Percentiles rank a stretch among this genome's conserved stretches.
Evolutionary conservation across 2,113 vertebrate genomes (phyloP).

Genomic region (Mesoclemmys tuberculata): DNA sequence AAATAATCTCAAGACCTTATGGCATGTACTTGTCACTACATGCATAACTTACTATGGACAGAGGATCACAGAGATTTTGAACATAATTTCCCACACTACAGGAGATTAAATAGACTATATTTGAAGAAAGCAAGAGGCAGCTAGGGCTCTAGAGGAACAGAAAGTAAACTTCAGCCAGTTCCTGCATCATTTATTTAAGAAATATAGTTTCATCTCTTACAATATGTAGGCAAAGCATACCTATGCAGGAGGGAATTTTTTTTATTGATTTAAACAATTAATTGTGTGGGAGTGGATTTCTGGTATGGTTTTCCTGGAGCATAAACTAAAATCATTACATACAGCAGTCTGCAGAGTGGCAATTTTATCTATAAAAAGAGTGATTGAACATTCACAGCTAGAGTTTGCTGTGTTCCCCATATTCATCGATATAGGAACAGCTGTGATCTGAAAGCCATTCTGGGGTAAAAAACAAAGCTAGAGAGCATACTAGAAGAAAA

Average conservation of each 20-base stretch:
- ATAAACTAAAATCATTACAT: slow-evolving; percentile 54
- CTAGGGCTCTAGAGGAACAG: slow-evolving; percentile 69
- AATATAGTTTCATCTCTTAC: slow-evolving; percentile 31
- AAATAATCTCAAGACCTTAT: slow-evolving; percentile 91
- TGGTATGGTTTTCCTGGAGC: neutral
- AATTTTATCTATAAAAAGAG: slow-evolving; percentile 64
- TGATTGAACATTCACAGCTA: slow-evolving; percentile 57
- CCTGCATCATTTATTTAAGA: slow-evolving; percentile 63
- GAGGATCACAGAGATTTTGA: slow-evolving; percentile 82
- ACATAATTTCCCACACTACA: slow-evolving; percentile 86
- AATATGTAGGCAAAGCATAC: slow-evolving; percentile 58
- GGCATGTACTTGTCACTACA: slow-evolving; percentile 94
- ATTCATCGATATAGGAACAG: slow-evolving; percentile 65
- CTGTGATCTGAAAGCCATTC: slow-evolving; percentile 70
- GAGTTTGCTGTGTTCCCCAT: slow-evolving; percentile 54
- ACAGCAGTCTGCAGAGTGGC: slow-evolving; percentile 49
- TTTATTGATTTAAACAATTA: slow-evolving; percentile 52
- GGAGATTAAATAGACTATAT: slow-evolving; percentile 86
- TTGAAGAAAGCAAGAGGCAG: slow-evolving; percentile 80
- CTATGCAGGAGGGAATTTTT: neutral
- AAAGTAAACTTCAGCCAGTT: slow-evolving; percentile 79
- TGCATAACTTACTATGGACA: slow-evolving; percentile 86
- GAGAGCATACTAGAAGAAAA: slow-evolving; percentile 49
- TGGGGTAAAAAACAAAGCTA: slow-evolving; percentile 42
- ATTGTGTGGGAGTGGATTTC: slow-evolving; percentile 39